Base-by-base conservation (phyloP, 2,797 vertebrate genomes). In the Xenentodon cancila region DNA sequence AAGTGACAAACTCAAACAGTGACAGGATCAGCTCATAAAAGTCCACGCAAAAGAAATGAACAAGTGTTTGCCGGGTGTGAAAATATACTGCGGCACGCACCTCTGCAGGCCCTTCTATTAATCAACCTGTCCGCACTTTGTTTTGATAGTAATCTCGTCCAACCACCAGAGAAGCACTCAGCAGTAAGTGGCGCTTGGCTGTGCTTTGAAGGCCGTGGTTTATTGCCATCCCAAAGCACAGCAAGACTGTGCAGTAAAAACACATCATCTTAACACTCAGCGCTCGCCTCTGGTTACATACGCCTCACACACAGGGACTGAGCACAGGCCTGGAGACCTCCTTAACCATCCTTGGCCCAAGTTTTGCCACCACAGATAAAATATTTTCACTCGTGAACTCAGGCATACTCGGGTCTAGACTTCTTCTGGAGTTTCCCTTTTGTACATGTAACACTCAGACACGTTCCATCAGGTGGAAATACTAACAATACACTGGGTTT, bases 111-210 rank as follows among this genome's bases (percentile, higher is more conserved):
- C 89, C 88, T 87, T 80, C 89, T 91, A 92, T 93, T 94, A 93
- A 94, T 94, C 93, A 93, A 91, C 81, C 91, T 93, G 91, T 93
- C 92, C 81, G 67, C 91, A 91, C 91, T 91, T 89, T 93, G 93
- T 94, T 94, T 93, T 88, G 81, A 93, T 91, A 93, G 92, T 90
- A 93, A 93, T 92, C 91, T 90, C 79, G 84, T 85, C 91, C 91
- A 84, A 91, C 89, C 85, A 87, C 87, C 84, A 84, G 84, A 92
- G 90, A 89, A 90, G 91, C 91, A 92, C 87, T 92, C 91, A 89
- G 88, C 84, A 69, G 88, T 92, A 91, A 93, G 92, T 92, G 90
- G 84, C 73, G 88, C 84, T 89, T 81, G 88, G 87, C 88, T 87
- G 79, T 89, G 81, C 90, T 94, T 92, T 93, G 89, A 93, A 93